Base-by-base conservation (phyloP, 2,113 vertebrate species). In the Epinephelus cyanopodus region DNA sequence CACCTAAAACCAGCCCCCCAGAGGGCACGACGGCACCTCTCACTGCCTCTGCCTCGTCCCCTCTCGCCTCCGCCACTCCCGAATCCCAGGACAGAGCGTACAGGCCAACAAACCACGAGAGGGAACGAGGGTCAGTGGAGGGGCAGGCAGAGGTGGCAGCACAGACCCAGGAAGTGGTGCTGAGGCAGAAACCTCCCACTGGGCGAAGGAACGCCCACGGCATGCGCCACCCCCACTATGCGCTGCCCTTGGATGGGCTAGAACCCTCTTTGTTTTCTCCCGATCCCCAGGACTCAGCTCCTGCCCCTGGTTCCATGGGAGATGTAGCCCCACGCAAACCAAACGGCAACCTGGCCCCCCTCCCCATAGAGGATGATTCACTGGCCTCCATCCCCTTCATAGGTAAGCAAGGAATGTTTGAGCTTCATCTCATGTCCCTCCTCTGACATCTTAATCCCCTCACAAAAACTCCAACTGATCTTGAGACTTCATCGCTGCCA, bases 311-410 rank as follows among this genome's bases (percentile, higher is more conserved):
- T 14, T 84, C 92, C 29, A 79, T 82, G 71, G 92, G 76, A 92
- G 83, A 94, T 0, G 69, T 56, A 58, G 82, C 78, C 0, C 47
- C 3, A 19, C 84, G 93, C 17, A 61, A 94, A 73, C 90, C 85
- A 1, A 95, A 96, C 25, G 95, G 94, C 79, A 95, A 89, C 4
- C 90, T 98, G 29, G 95, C 96, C 29, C 96, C 97, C 0, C 83
- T 98, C 70, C 93, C 95, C 0, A 84, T 96, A 21, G 95, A 98
- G 0, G 97, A 98, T 50, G 98, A 99, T 87, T 98, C 97, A 0
- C 92, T 99, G 93, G 98, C 98, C 0, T 98, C 97, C 77, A 99
- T 99, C 82, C 98, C 98, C 29, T 99, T 97, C 92, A 99, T 99
- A 53, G 98, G 98, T 99, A 94, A 96, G 97, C 67, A 21, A 11